Percentiles rank a stretch among this genome's conserved stretches.
phyloP scores from a whole-genome alignment of 92 coral and sea anemone species.

The Galaxea fascicularis region DNA sequence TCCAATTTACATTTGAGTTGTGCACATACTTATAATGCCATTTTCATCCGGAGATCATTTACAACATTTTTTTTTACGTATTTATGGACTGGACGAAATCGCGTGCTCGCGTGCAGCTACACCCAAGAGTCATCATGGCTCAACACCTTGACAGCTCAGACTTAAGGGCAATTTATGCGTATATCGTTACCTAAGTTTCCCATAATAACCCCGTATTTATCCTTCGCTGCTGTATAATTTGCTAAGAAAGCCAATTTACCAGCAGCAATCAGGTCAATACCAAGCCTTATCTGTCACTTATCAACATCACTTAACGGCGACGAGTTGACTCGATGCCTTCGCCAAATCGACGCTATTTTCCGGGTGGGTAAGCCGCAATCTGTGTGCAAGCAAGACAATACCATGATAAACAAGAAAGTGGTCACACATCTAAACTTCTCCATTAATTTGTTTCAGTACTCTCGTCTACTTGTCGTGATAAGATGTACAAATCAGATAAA shows the following conservation, averaged over 20 bases:
- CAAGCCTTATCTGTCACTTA: background rate
- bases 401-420: background rate
- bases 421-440: constrained; percentile 2
- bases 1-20: too few species aligned
- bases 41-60: background rate
- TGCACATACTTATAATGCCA: background rate
- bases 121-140: background rate
- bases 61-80: too few species aligned
- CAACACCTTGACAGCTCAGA: constrained; percentile 1
- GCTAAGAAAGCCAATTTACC: background rate
- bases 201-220: constrained; percentile 10
- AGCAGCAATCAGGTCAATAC: constrained; percentile 36
- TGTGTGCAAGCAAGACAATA: background rate
- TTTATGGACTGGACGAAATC: too few species aligned
- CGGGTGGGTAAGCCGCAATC: constrained; percentile 7
- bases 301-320: constrained; percentile 16
- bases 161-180: background rate
- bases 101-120: too few species aligned
- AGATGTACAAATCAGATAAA: background rate
- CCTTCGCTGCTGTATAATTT: constrained; percentile 20
- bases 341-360: constrained; percentile 27
- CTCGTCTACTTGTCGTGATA: constrained; percentile 6
- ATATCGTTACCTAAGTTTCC: constrained; percentile 5
- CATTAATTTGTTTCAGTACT: constrained; percentile 28
- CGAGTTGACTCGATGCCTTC: constrained; percentile 17